Base-by-base conservation (phyloP, 2,888 invertebrate species). In the Pyralis farinalis region DNA sequence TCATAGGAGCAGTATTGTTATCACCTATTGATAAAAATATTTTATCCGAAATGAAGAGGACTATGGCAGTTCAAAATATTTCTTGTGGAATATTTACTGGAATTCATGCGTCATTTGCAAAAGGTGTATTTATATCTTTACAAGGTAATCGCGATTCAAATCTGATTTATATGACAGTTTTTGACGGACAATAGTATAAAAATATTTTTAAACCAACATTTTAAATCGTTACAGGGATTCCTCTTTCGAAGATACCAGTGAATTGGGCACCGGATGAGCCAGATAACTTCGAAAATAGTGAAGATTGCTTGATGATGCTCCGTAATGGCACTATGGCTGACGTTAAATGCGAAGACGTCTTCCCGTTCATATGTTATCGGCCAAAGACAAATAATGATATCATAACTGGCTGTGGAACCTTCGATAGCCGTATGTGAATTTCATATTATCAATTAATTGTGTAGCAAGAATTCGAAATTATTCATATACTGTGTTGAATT, bases 181-280 rank as follows among this genome's bases (percentile, higher is more conserved):
- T 16, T 16, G 16, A 3, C 16, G 2, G 16, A 3, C 25, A 25
- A 8, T 8, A 25, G 7, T 25, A 8, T 5, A 25, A 8, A n/a
- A 25, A 8, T 25, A 8, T 5, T 7, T 8, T n/a, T 25, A 7
- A 25, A 7, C 3, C 25, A 25, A 1, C 1, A 25, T 8, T n/a
- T 25, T 25, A 25, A 5, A 21, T 21, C 7, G 3, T 7, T 25
- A 8, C 7, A 31, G 31, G 65, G 30, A 46, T 63, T 2, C 58
- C 58, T 1, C 37, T 61, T 1, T 37, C 51, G 4, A 46, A 37
- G n/a, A 57, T 68, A 1, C 53, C 59, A 6, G 51, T 58, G 16
- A 40, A 8, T 0, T 70, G 66, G 69, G 53, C 53, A 0, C 27
- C 37, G 3, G 53, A 49, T 5, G 65, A 70, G 28, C 69, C 67